Evolutionary conservation across 2,888 invertebrate species (phyloP), one percentile per base, ranked within the genome.

Genomic region (Mystacides longicornis): DNA sequence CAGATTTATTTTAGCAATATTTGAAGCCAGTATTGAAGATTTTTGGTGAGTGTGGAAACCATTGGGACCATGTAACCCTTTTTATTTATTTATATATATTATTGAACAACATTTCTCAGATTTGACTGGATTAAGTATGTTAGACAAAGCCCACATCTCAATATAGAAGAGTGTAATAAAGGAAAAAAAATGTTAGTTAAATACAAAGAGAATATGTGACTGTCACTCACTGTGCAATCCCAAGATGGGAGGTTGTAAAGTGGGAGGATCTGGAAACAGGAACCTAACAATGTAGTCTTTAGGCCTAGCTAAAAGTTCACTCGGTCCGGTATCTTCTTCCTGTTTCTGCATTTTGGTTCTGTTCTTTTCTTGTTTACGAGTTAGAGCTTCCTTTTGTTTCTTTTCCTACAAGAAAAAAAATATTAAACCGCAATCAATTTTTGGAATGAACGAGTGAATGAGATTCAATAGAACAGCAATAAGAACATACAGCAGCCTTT

Each of bases 201-300:
- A 5, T 11, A 5, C 11, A 11, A 27, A 16, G 14, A 37, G 3
- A 7, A n/a, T 7, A 14, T 37, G 14, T 14, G 3, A 3, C 16
- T 37, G 14, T 45, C 16, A 77, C 81, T 67, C 73, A 89, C 92
- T 86, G 70, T 94, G 92, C 51, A 97, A 73, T 27, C 99, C 99
- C 45, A 99, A 81, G 67, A 99, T 93, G 11, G 99, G 99, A 31
- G 99, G 98, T 70, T 93, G 95, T 49, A 99, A 75, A 46, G 94
- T 93, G 47, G 97, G 88, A 22, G 99, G 97, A 71, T 95, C 93
- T 1, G 98, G 99, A 75, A 99, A 99, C 59, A 85, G 84, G 76
- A 99, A 99, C 77, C 98, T 99, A 62, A 99, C 99, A 63, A 93
- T 80, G 71, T 99, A 99, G 63, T 99, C 99, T 70, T 88, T 90